phyloP scores from a whole-genome alignment of 2,888 invertebrate species.

The Cephalotes varians region DNA sequence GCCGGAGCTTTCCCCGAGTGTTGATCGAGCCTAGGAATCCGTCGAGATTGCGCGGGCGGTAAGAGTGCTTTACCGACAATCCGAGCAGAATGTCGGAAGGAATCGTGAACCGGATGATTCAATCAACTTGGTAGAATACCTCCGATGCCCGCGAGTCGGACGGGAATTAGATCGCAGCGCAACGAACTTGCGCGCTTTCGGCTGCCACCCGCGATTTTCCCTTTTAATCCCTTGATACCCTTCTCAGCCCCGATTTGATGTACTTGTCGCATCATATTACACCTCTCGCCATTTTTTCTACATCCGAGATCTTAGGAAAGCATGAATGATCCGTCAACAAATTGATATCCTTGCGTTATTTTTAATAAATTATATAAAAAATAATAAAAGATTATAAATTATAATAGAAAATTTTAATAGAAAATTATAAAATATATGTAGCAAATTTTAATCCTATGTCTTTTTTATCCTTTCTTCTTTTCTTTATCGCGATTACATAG shows the following conservation, averaged over 20 bases:
- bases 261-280: conserved; percentile 36
- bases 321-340: background rate
- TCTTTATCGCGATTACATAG: background rate
- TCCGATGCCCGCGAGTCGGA: conserved; percentile 43
- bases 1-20: conserved; percentile 55
- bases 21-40: conserved; percentile 66
- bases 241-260: conserved; percentile 7
- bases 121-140: conserved; percentile 56
- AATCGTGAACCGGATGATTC: conserved; percentile 61
- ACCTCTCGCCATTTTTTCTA: background rate
- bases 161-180: conserved; percentile 44
- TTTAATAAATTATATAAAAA: background rate
- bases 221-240: conserved; percentile 43
- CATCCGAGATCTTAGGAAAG: background rate
- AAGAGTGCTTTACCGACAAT: conserved; percentile 61
- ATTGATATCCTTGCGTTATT: background rate
- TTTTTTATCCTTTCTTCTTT: background rate
- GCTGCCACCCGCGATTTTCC: conserved; percentile 33
- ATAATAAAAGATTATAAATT: background rate
- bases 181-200: conserved; percentile 50
- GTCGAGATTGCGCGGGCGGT: conserved; percentile 56
- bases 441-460: background rate
- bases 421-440: background rate
- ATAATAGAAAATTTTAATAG: background rate
- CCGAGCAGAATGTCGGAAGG: conserved; percentile 60